Conservation (phyloP, 2,888 invertebrate species). For the Bhutanitis thaidina region DNA sequence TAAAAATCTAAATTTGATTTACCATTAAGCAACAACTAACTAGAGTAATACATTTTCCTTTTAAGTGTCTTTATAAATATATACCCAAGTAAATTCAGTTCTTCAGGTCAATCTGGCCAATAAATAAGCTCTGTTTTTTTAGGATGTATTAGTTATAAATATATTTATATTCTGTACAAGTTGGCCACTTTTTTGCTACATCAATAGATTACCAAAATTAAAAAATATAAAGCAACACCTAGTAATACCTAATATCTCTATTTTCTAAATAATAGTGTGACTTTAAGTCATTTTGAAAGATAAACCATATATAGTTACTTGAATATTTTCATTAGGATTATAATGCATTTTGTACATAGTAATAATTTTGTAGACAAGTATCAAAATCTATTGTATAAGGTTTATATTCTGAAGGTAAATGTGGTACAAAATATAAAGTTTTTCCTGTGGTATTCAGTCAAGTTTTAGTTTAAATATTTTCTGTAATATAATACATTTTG, state of each 20-base stretch:
- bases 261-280: conserved; percentile 21
- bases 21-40: conserved; percentile 24
- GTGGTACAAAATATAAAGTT: conserved; percentile 31
- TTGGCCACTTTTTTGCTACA: conserved; percentile 43
- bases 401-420: conserved; percentile 23
- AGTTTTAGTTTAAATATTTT: conserved; percentile 5
- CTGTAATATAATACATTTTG: conserved; percentile 5
- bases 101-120: conserved; percentile 24
- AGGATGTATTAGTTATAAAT: conserved; percentile 27
- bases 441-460: conserved; percentile 17
- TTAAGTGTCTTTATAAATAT: conserved; percentile 19
- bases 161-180: conserved; percentile 22
- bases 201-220: conserved; percentile 23
- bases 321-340: conserved; percentile 14
- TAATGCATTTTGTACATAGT: conserved; percentile 11
- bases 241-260: conserved; percentile 21
- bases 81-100: conserved; percentile 24
- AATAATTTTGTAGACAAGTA: conserved; percentile 29
- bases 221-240: conserved; percentile 24
- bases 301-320: conserved; percentile 13
- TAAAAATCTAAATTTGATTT: neutral
- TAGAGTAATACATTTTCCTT: conserved; percentile 19
- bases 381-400: conserved; percentile 28
- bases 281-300: conserved; percentile 28
- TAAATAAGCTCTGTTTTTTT: conserved; percentile 37